Evolutionary conservation across 2,113 vertebrate genomes (phyloP).

Genomic region (Aleadryas rufinucha): DNA sequence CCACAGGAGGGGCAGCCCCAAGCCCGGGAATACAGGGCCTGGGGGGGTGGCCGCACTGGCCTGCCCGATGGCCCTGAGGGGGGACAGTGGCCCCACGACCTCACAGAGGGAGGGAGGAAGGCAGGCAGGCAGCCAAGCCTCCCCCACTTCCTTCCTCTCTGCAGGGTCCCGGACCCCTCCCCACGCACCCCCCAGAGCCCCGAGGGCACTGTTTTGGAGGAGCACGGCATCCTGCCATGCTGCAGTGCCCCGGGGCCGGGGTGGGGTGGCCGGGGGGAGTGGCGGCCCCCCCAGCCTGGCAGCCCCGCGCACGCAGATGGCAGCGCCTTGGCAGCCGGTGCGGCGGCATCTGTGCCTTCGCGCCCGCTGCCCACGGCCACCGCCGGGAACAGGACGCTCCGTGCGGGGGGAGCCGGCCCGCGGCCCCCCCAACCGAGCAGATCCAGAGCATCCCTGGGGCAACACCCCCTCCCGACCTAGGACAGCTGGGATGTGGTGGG

Average conservation of each 20-base stretch:
- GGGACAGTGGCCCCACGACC: background rate
- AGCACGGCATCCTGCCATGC: background rate
- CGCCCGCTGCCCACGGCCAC: conserved; percentile 36
- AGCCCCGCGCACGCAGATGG: conserved; percentile 32
- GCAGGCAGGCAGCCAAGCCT: background rate
- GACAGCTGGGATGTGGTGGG: background rate
- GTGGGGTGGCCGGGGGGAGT: background rate
- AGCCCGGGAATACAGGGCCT: rapidly evolving
- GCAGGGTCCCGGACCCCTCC: background rate
- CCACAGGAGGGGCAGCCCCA: background rate
- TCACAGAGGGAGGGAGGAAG: background rate
- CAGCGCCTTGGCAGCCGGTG: conserved; percentile 37
- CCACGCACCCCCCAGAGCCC: background rate
- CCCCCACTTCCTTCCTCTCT: background rate
- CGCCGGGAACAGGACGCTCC: conserved; percentile 31
- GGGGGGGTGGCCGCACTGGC: background rate
- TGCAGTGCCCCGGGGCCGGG: background rate
- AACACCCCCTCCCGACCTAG: background rate
- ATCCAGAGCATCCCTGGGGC: background rate
- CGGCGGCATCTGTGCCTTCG: conserved; percentile 37
- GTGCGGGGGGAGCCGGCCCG: background rate
- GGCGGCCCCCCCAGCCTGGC: conserved; percentile 4
- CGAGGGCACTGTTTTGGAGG: rapidly evolving
- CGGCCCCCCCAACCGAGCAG: background rate
- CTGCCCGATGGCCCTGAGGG: background rate